Evolutionary conservation across 1,140 invertebrate genomes (phyloP).

Genomic region (Temnothorax curvispinosus): DNA sequence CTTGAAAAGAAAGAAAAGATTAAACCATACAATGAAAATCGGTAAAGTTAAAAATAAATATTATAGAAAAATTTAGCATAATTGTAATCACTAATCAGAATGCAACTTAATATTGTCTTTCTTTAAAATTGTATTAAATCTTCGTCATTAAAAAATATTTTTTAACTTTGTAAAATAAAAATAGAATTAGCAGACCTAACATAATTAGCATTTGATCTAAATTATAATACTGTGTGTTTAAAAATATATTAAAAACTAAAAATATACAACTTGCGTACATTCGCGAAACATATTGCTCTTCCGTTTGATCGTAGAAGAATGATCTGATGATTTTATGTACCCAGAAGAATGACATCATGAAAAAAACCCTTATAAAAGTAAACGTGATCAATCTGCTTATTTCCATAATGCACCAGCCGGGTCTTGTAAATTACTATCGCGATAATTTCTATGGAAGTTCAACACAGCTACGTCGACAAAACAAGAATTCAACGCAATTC

Average conservation of each 20-base stretch:
- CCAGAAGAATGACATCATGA: slow-evolving; percentile 39
- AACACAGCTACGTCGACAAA: background rate
- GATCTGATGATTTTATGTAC: background rate
- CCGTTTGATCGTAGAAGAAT: background rate
- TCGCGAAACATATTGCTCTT: background rate
- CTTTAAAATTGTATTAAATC: background rate
- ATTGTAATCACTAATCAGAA: background rate
- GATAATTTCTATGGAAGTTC: background rate
- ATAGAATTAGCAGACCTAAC: background rate
- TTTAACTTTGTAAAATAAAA: background rate
- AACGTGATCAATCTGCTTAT: slow-evolving; percentile 19
- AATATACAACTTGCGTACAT: background rate
- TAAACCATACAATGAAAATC: background rate
- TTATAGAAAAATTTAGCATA: background rate
- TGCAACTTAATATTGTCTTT: background rate
- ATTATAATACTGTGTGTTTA: background rate
- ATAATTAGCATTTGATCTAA: background rate
- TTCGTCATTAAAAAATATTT: slow-evolving; percentile 8
- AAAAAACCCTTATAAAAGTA: slow-evolving; percentile 30
- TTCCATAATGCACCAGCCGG: background rate
- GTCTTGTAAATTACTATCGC: slow-evolving; percentile 2
- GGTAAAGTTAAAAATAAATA: background rate
- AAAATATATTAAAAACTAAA: background rate
- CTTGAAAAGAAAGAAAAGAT: background rate
- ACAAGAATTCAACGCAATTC: background rate